Evolutionary conservation across 2,888 invertebrate genomes (phyloP), one percentile per base, ranked within the genome.

Genomic region (Desoria tigrina): DNA sequence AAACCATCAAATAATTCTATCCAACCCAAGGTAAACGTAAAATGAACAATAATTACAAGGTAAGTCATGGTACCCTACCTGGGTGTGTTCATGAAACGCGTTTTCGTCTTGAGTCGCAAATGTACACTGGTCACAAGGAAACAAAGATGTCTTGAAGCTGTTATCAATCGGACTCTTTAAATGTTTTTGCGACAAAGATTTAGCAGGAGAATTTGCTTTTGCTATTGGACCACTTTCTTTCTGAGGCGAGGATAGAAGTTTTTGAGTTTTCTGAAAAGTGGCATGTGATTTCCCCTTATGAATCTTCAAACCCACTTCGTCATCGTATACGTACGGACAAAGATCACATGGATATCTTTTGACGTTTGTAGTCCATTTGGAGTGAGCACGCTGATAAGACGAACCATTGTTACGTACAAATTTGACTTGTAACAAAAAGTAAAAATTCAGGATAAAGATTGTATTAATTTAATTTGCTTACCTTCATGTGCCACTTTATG

Each of bases 341-440:
- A 51, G 14, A 16, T 51, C 51, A 26, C 51, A 51, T 16, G 45
- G 45, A 45, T 45, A 45, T 45, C 45, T 6, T 16, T 45, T 45
- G 6, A 45, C 45, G n/a, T 45, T 45, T 21, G 45, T 6, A 9
- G 16, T 16, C 45, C 45, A 45, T n/a, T 45, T 45, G 4, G 45
- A 45, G n/a, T 45, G 45, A 45, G 45, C 45, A 45, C 21, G 16
- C 45, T 39, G 39, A 39, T 11, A 39, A 39, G 9, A 45, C 23
- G 16, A 45, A 45, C 4, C 16, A 45, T 45, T 45, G 14, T 39
- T 39, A 14, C 39, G n/a, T n/a, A n/a, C n/a, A n/a, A n/a, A n/a
- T n/a, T n/a, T n/a, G 39, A 9, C 39, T 11, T 39, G 39, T 39
- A 39, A 23, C 21, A n/a, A 49, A 49, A 49, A 6, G n/a, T 49